Evolutionary conservation across 2,113 vertebrate species (phyloP), one percentile per base, ranked within the genome.

Genomic region (Eidolon helvum): DNA sequence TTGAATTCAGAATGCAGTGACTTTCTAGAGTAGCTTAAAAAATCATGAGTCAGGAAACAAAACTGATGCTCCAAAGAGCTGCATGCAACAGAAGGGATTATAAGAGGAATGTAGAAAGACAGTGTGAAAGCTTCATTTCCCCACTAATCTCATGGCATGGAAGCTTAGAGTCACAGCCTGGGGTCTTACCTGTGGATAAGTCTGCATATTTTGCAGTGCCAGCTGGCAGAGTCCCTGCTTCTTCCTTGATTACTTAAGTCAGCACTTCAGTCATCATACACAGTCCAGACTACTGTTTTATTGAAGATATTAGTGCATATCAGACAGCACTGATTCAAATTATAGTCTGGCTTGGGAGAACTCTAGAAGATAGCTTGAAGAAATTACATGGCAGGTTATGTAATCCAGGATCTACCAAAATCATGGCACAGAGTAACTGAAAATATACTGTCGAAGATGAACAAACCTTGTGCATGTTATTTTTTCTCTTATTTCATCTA

Each of bases 351-450:
- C 53, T 63, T 28, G 10, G 35, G 38, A 92, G 59, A 75, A 28
- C 33, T 77, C 91, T 87, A 22, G 5, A 75, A 86, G 30, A 82
- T 5, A 83, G 24, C 53, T 63, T 40, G 61, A 95, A 84, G 74
- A 71, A 85, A 57, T 53, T 94, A 50, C 80, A 57, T 14, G 71
- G 50, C 11, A 87, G 50, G 15, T 94, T 94, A 85, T 50, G 4
- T 72, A 87, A 90, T 80, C 16, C 24, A 69, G 33, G 63, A 45
- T 66, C 68, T 84, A 71, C 95, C 92, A 63, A 96, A 94, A 57
- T 50, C 69, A 84, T 90, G 79, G 57, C 72, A 21, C 50, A 43
- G 18, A 10, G 80, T 45, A 4, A 0, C 38, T 43, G 33, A 71
- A 61, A 19, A 87, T 86, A 87, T 75, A 83, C 55, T 90, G 55